Evolutionary conservation across 2,113 vertebrate species (phyloP).

Genomic region (Cottus gobio): DNA sequence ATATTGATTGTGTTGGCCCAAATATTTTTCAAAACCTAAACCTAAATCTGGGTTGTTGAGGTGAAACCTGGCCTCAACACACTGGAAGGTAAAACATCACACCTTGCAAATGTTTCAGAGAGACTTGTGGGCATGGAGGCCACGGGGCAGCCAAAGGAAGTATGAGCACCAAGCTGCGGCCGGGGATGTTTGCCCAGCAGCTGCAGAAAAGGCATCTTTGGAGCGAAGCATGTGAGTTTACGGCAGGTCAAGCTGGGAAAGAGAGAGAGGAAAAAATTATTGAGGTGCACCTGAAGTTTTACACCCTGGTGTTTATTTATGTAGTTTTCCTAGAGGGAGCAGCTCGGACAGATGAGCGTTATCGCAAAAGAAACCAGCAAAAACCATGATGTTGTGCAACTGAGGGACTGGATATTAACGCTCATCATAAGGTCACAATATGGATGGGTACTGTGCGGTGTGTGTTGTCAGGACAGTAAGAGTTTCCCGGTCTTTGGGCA

Average conservation of each 20-base stretch:
- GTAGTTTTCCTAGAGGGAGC: conserved; percentile 50
- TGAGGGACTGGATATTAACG: not conserved
- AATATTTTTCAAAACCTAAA: not conserved
- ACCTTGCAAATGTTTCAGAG: conserved; percentile 48
- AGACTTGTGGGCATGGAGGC: conserved; percentile 53
- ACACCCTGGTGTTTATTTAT: conserved; percentile 33
- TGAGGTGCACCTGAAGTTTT: conserved; percentile 59
- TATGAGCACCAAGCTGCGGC: conserved; percentile 29
- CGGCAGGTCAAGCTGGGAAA: conserved; percentile 46
- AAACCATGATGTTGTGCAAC: not conserved
- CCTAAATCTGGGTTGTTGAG: conserved; percentile 1
- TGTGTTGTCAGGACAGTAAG: conserved; percentile 13
- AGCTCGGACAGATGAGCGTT: not conserved
- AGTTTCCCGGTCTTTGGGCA: conserved; percentile 17
- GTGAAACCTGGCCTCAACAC: conserved; percentile 29
- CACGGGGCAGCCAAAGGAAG: conserved; percentile 35
- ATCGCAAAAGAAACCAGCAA: not conserved
- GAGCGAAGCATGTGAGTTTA: conserved; percentile 28
- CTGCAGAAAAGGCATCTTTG: conserved; percentile 35
- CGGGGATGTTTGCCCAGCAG: conserved; percentile 48
- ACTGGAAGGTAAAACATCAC: conserved; percentile 45
- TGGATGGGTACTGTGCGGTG: not conserved
- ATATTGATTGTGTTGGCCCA: not conserved
- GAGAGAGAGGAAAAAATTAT: conserved; percentile 13
- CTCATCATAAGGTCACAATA: not conserved